Evolutionary conservation across 2,888 invertebrate species (phyloP), one percentile per base, ranked within the genome.

Genomic region (Pollenia griseotomentosa): DNA sequence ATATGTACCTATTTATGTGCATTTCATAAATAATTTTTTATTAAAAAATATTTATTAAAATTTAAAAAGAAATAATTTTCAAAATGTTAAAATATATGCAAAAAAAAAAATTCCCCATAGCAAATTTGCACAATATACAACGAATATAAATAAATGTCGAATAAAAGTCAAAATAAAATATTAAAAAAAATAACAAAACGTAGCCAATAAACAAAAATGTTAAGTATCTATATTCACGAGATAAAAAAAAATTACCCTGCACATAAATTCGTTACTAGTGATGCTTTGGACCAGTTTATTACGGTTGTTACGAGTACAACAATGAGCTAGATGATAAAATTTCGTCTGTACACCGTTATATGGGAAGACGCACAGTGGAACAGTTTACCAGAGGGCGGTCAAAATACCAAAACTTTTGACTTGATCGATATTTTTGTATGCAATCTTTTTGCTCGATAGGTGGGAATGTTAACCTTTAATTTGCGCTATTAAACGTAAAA

Each of bases 101-200:
- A 19, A 33, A 40, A 66, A 81, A 65, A 66, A 33, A 66, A n/a
- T 59, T 74, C 57, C 74, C 57, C 73, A 57, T 74, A 66, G 65
- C 51, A 10, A 81, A 81, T 80, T 65, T 68, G 48, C 19, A 70
- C 63, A 42, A 79, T 40, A 74, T 63, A 73, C 57, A 74, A 81
- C 66, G 57, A 73, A 66, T 70, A 42, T 53, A 40, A 70, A 66
- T 42, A 65, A 65, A 81, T 40, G 14, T 57, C 46, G 48, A 48
- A 57, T 66, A 55, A 81, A 81, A 66, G 73, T 81, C 46, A 81
- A 66, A 71, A 81, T 74, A 11, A 48, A 48, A 66, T 66, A 66
- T 46, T 33, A 57, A 23, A 70, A 46, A 23, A 78, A 78, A 57
- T 11, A 44, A 59, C 44, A 46, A 71, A 14, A 46, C 1, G 23